phyloP scores from a whole-genome alignment of 1,140 invertebrate genomes.

The Hylaeus volcanicus region DNA sequence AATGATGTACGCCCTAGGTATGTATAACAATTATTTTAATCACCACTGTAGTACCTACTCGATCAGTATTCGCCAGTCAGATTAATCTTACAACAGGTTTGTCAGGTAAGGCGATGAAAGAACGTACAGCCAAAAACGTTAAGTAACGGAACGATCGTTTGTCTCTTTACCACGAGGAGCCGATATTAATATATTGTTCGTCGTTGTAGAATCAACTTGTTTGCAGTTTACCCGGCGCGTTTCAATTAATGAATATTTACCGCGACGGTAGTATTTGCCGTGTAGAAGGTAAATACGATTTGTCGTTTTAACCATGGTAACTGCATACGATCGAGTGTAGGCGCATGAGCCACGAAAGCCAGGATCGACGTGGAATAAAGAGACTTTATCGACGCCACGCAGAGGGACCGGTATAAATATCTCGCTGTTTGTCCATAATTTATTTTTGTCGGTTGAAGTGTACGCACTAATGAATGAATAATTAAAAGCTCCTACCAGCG shows the following conservation, averaged over 20 bases:
- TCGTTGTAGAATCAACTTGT: slow-evolving; percentile 44
- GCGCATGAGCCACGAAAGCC: slow-evolving; percentile 30
- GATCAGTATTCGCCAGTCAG: no score
- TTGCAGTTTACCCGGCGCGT: slow-evolving; percentile 51
- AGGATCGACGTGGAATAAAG: slow-evolving; percentile 10
- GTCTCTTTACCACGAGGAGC: background rate
- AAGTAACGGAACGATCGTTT: background rate
- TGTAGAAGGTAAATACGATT: slow-evolving; percentile 52
- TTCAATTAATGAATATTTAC: slow-evolving; percentile 65
- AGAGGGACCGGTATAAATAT: slow-evolving; percentile 21
- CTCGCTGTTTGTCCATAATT: slow-evolving; percentile 31
- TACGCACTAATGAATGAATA: slow-evolving; percentile 29
- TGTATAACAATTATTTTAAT: no score
- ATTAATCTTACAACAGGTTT: no score
- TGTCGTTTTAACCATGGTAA: slow-evolving; percentile 50
- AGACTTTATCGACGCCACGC: slow-evolving; percentile 12
- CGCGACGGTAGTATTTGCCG: slow-evolving; percentile 49
- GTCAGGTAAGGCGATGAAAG: no score
- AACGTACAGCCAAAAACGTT: background rate
- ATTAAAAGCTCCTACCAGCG: slow-evolving; percentile 6
- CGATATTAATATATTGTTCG: slow-evolving; percentile 53
- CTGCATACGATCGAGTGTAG: slow-evolving; percentile 1
- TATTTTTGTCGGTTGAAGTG: slow-evolving; percentile 18
- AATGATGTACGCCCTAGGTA: no score
- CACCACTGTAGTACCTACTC: no score